Conservation (phyloP, 2,113 vertebrate species). For the Sminthopsis crassicaudata region DNA sequence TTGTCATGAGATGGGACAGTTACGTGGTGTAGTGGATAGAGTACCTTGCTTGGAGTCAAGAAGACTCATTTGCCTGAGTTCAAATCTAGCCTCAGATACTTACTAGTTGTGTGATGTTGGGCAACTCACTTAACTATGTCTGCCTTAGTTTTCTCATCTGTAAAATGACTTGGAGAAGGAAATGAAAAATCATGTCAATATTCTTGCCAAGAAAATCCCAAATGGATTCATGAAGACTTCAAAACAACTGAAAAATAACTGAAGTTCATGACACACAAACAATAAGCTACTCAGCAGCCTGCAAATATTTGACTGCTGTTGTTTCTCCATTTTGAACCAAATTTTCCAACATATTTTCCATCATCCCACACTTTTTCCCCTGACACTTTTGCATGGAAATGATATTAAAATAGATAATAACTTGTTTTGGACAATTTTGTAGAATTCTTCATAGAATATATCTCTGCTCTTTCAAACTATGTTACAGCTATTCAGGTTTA, state of each 20-base stretch:
- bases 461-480: neutral
- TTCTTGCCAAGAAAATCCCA: neutral
- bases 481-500: neutral
- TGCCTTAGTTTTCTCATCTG: too few relatives aligned
- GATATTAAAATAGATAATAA: neutral
- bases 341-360: neutral
- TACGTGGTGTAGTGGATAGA: too few relatives aligned
- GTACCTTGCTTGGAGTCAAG: too few relatives aligned
- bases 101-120: too few relatives aligned
- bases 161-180: neutral
- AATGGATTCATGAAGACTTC: neutral
- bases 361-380: neutral
- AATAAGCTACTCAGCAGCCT: neutral
- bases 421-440: neutral
- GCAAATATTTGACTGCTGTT: neutral
- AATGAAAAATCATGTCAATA: neutral
- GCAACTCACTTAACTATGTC: too few relatives aligned
- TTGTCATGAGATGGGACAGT: too few relatives aligned
- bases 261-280: neutral
- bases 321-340: neutral
- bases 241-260: neutral
- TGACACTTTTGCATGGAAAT: neutral
- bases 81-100: too few relatives aligned
- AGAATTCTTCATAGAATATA: neutral
- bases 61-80: too few relatives aligned